These are phyloP conservation scores for Apteryx mantelli DNA, from an alignment of 2,113 vertebrate species.

Conservation along the genomic window DNA sequence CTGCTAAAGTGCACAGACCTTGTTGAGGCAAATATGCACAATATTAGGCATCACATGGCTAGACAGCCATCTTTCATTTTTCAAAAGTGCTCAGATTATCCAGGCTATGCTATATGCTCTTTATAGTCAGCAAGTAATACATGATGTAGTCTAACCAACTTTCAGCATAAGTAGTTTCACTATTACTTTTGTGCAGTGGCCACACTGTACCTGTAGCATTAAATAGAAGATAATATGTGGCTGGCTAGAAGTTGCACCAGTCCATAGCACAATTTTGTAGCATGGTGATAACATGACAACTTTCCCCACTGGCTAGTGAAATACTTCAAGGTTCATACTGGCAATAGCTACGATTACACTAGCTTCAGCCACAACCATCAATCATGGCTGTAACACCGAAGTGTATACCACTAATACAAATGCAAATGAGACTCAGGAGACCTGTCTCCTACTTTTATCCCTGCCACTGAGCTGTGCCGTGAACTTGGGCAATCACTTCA, in stretches of 20 bases:
- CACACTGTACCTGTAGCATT: background rate
- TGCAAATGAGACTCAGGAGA: background rate
- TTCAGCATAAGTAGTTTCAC: background rate
- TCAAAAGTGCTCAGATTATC: background rate
- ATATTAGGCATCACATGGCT: background rate
- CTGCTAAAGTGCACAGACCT: background rate
- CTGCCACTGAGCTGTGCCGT: background rate
- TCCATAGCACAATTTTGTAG: background rate
- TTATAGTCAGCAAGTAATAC: background rate
- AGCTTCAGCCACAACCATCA: background rate
- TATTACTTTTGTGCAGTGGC: background rate
- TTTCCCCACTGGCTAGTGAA: background rate
- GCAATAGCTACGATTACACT: background rate
- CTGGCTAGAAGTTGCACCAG: background rate
- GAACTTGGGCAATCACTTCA: background rate
- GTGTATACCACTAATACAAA: background rate
- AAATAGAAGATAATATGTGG: background rate
- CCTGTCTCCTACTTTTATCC: background rate
- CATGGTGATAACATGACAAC: background rate
- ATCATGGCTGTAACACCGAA: accelerated
- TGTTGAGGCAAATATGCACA: background rate
- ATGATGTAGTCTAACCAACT: background rate
- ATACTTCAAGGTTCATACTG: background rate
- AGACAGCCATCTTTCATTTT: background rate
- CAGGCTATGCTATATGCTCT: background rate